Conservation (phyloP, 1,140 invertebrate species). For the Ctenoplectra terminalis region DNA sequence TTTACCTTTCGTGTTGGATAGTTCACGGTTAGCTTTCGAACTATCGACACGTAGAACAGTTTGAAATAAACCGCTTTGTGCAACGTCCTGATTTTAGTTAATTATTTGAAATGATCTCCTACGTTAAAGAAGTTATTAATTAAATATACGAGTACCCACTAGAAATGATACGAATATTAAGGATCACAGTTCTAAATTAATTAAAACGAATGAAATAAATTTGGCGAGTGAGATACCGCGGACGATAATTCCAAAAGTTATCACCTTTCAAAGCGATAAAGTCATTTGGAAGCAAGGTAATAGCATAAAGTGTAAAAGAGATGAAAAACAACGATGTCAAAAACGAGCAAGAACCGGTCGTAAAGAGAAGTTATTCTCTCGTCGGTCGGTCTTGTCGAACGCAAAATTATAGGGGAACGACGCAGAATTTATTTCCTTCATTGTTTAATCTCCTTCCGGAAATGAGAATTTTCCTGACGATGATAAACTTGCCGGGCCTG, state of each 20-base stretch:
- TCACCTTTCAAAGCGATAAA: background rate
- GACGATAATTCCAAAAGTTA: background rate
- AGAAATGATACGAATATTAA: too few relatives aligned
- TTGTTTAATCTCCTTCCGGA: conserved; percentile 18
- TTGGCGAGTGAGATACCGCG: too few relatives aligned
- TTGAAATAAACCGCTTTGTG: too few relatives aligned
- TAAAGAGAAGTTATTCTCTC: background rate
- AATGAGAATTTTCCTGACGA: conserved; percentile 23
- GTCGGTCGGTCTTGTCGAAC: background rate
- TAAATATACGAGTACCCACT: too few relatives aligned
- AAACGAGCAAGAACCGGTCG: background rate
- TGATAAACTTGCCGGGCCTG: background rate
- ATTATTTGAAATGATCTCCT: too few relatives aligned
- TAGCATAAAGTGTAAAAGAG: background rate
- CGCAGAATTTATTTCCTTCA: conserved; percentile 20
- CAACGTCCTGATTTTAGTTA: too few relatives aligned
- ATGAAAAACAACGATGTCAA: background rate
- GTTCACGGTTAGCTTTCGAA: too few relatives aligned
- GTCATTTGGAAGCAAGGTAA: background rate
- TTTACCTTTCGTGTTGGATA: too few relatives aligned
- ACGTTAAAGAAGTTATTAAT: too few relatives aligned
- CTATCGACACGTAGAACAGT: too few relatives aligned
- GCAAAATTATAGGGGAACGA: background rate
- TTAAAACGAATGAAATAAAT: background rate
- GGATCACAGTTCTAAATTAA: background rate